phyloP scores from a whole-genome alignment of 2,888 invertebrate species.

The Chironomus tentans region DNA sequence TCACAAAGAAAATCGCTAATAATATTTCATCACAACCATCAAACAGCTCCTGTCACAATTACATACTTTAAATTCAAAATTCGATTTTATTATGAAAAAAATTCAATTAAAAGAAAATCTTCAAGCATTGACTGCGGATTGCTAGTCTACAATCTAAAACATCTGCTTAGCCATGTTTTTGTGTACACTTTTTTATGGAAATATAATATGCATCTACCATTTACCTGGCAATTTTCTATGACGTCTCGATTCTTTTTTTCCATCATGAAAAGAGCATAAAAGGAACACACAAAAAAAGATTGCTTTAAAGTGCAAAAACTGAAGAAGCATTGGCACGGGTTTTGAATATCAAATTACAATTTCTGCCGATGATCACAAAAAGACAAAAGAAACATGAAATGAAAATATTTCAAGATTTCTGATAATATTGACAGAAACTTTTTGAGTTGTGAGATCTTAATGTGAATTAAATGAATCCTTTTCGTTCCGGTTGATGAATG shows the following conservation, averaged over 20 bases:
- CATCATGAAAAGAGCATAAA: no score
- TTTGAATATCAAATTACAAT: background rate
- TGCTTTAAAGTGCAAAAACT: slow-evolving; percentile 1
- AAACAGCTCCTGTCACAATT: no score
- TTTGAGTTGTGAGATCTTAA: background rate
- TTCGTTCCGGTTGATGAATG: background rate
- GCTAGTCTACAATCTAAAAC: background rate
- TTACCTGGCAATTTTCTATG: slow-evolving; percentile 15
- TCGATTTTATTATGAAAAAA: no score
- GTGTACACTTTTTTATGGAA: slow-evolving; percentile 8
- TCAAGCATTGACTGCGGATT: no score
- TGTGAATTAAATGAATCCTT: background rate
- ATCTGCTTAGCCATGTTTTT: slow-evolving; percentile 13
- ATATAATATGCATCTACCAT: slow-evolving; percentile 14
- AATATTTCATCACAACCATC: no score
- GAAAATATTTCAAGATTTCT: background rate
- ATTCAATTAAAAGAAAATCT: no score
- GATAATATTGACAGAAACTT: background rate
- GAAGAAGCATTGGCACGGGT: slow-evolving; percentile 12
- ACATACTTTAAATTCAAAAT: no score
- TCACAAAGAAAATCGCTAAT: no score
- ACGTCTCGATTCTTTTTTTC: background rate
- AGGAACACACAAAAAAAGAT: background rate
- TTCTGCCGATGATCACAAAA: background rate
- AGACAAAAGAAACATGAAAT: no score